Evolutionary conservation across 2,113 vertebrate species (phyloP), one percentile per base, ranked within the genome.

Genomic region (Erpornis zantholeuca): DNA sequence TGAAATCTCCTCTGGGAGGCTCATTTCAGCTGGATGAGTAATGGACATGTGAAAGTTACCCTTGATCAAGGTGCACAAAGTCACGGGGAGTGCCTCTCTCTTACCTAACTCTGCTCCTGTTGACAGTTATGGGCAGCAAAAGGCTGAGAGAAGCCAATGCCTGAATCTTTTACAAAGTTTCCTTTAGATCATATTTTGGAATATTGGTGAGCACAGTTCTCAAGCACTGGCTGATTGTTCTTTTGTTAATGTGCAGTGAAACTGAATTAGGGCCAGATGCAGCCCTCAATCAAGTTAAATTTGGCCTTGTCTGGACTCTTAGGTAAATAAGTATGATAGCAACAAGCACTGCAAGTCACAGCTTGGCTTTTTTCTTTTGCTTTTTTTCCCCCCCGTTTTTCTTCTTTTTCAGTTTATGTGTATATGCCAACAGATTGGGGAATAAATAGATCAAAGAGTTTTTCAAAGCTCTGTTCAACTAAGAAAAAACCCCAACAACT

Each of bases 11-110:
- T 75, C 77, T 57, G 65, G n/a, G 73, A 92, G 65, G 35, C 36
- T 91, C 25, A 23, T 72, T 95, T 91, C 81, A 69, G 49, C n/a
- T 47, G 54, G 20, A 24, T 95, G 96, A 96, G 78, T 91, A 94
- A 95, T 50, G 42, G 65, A 78, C 89, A 42, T 1, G 1, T 89
- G 76, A 52, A 47, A 40, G 29, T 79, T 97, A 72, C 78, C 57
- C 84, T 96, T 86, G 84, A 82, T 94, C 75, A 9, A 0, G 0
- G 61, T 72, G 78, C 88, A 35, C 50, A 90, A 86, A 85, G 73
- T 64, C 17, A 6, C 38, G 36, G 40, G 84, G 77, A 89, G 56
- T 75, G 89, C 36, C 90, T 87, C 75, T 72, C 13, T 44, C 61
- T 87, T 85, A 59, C n/a, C 38, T 53, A 53, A 69, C 70, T 84